Evolutionary conservation across 2,888 invertebrate species (phyloP).

Genomic region (Brenthis daphne): DNA sequence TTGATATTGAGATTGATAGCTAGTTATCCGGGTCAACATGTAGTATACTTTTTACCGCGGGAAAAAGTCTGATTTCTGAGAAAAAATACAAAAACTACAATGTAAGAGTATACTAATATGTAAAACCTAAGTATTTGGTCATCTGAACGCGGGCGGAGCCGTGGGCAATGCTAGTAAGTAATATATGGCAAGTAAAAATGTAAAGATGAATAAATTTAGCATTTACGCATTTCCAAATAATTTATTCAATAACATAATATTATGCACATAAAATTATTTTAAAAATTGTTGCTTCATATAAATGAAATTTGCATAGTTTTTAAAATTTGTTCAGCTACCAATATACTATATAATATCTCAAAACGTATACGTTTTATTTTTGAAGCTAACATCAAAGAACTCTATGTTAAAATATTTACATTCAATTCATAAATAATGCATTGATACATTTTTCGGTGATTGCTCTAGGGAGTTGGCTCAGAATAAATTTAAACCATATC

Average conservation of each 20-base stretch:
- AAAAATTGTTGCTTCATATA: not conserved
- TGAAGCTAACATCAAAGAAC: conserved; percentile 22
- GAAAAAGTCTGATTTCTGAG: too few species aligned
- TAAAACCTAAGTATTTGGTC: too few species aligned
- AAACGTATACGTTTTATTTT: conserved; percentile 13
- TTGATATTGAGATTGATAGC: too few species aligned
- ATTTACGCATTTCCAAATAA: not conserved
- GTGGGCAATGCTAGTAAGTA: too few species aligned
- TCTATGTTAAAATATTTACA: conserved; percentile 43
- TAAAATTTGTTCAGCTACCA: conserved; percentile 2
- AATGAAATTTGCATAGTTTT: not conserved
- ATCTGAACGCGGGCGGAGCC: too few species aligned
- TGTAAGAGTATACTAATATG: too few species aligned
- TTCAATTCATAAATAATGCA: conserved; percentile 69
- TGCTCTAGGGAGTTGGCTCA: conserved; percentile 53
- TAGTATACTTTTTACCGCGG: too few species aligned
- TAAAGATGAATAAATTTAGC: not conserved
- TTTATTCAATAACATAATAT: too few species aligned
- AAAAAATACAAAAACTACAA: too few species aligned
- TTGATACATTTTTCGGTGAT: conserved; percentile 61
- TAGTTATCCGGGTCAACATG: too few species aligned
- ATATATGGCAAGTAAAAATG: too few species aligned
- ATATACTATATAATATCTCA: conserved; percentile 13
- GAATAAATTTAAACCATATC: conserved; percentile 22
- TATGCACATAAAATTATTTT: too few species aligned